Percentiles rank a stretch among this genome's conserved stretches.
These are phyloP conservation scores for Lagenorhynchus albirostris DNA, from an alignment of 2,113 vertebrate genomes.

Conservation along the genomic window DNA sequence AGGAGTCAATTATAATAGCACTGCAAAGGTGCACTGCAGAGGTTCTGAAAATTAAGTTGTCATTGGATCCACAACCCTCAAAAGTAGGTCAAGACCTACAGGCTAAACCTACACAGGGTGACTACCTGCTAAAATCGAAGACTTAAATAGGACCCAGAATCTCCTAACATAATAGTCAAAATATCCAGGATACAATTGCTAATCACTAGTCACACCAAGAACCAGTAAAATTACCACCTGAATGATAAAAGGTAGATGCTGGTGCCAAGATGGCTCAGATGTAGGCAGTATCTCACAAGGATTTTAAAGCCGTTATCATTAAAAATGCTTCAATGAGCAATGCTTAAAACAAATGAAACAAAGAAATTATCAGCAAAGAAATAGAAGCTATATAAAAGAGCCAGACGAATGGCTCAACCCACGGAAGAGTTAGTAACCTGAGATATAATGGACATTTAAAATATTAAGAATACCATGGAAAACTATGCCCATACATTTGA, in stretches of 20 bases:
- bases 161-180: neutral
- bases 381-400: neutral
- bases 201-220: neutral
- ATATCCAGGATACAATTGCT: neutral
- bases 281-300: neutral
- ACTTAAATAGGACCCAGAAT: conserved; percentile 1
- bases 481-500: neutral
- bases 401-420: neutral
- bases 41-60: neutral
- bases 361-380: neutral
- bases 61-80: neutral
- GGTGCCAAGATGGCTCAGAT: neutral
- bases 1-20: neutral
- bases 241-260: neutral
- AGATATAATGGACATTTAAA: neutral
- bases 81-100: neutral
- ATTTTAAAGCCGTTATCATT: neutral
- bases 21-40: neutral
- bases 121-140: neutral
- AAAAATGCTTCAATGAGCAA: neutral
- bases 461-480: neutral
- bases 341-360: neutral
- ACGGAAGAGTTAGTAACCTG: neutral
- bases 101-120: neutral
- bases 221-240: neutral